phyloP scores from a whole-genome alignment of 2,797 vertebrate species.

The Aldrovandia affinis region DNA sequence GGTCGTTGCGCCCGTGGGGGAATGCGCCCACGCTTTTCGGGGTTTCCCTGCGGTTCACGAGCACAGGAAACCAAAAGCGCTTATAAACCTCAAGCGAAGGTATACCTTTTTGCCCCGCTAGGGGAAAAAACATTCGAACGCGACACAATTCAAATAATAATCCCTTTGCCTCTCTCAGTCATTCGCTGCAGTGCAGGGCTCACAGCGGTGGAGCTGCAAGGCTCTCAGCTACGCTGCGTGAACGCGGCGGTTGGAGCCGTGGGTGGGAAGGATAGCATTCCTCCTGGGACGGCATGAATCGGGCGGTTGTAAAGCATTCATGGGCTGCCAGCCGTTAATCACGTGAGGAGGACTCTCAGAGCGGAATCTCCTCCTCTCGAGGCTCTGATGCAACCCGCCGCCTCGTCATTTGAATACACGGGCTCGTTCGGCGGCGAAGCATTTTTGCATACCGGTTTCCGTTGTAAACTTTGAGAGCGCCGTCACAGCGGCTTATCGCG shows the following conservation, averaged over 20 bases:
- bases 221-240: neutral
- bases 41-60: neutral
- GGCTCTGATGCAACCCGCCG: conserved; percentile 17
- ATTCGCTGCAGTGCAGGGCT: neutral
- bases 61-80: neutral
- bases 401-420: conserved; percentile 60
- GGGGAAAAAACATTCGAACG: neutral
- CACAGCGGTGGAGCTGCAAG: neutral
- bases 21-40: neutral
- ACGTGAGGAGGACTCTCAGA: neutral
- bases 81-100: neutral
- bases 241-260: neutral
- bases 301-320: conserved; percentile 16
- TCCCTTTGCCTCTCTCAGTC: neutral
- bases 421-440: conserved; percentile 64
- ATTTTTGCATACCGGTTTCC: conserved; percentile 67
- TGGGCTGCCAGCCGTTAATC: neutral
- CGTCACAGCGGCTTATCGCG: conserved; percentile 67
- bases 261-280: neutral
- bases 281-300: conserved; percentile 3
- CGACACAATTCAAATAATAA: neutral
- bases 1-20: neutral
- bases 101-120: no score
- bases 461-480: conserved; percentile 63
- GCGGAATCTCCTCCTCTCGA: conserved; percentile 2